These are phyloP conservation scores for Portunus trituberculatus DNA, from an alignment of 1,140 invertebrate genomes.

Conservation along the genomic window DNA sequence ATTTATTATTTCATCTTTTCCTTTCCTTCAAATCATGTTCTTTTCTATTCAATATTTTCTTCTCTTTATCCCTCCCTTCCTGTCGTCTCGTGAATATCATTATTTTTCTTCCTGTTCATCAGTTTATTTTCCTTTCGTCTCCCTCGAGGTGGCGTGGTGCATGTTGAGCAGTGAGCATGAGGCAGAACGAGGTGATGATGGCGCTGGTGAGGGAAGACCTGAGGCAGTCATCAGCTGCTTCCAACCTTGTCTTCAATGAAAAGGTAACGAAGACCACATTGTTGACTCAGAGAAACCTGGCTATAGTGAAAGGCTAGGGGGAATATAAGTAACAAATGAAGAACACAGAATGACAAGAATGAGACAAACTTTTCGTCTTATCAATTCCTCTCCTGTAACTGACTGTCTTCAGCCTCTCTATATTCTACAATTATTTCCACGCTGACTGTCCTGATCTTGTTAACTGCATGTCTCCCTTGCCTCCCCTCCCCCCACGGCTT, in stretches of 20 bases:
- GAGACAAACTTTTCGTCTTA: too few species aligned
- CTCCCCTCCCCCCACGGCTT: too few species aligned
- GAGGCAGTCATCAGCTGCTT: not conserved
- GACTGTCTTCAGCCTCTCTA: too few species aligned
- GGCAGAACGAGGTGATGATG: not conserved
- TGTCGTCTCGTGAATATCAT: not conserved
- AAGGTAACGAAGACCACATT: not conserved
- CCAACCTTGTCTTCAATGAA: slow-evolving; percentile 45
- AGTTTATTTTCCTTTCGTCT: not conserved
- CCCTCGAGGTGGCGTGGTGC: not conserved
- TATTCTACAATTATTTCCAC: too few species aligned
- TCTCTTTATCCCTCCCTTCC: not conserved
- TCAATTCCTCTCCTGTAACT: too few species aligned
- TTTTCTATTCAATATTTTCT: not conserved
- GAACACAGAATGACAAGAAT: too few species aligned
- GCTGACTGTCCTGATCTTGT: too few species aligned
- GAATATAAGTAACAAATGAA: too few species aligned
- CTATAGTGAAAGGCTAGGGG: too few species aligned
- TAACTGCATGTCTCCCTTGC: too few species aligned
- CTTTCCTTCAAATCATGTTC: not conserved
- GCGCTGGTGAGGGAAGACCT: slow-evolving; percentile 4
- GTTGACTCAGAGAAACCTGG: too few species aligned
- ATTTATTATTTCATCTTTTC: not conserved
- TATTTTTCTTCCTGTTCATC: not conserved
- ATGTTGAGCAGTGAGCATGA: not conserved